Percentiles rank a stretch among this genome's conserved stretches.
Conservation (phyloP, 2,888 invertebrate genomes). For the Nasonia oneida region DNA sequence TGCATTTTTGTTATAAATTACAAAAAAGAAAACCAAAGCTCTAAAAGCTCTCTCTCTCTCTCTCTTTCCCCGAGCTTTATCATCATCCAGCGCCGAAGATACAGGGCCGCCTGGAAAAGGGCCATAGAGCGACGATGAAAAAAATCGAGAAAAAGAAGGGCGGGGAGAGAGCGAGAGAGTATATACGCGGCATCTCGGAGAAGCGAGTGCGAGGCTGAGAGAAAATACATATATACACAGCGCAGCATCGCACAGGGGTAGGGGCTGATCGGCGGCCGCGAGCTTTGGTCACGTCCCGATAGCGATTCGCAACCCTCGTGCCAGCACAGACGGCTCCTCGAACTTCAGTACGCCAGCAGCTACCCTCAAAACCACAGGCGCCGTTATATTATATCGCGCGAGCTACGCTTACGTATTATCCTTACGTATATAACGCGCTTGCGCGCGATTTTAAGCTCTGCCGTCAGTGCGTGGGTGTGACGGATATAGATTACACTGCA, state of each 20-base stretch:
- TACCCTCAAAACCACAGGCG: slow-evolving; percentile 58
- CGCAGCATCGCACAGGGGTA: slow-evolving; percentile 4
- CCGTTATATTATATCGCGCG: background rate
- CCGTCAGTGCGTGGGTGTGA: too few species aligned
- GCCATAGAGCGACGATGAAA: background rate
- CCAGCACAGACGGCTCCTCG: slow-evolving; percentile 54
- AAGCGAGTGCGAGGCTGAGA: background rate
- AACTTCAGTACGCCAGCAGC: slow-evolving; percentile 51
- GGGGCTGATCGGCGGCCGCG: slow-evolving; percentile 65
- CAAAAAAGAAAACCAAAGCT: too few species aligned
- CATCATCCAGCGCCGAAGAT: background rate
- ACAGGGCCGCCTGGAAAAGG: background rate
- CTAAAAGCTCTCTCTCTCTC: too few species aligned
- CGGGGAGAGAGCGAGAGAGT: too few species aligned
- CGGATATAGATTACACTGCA: too few species aligned
- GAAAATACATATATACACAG: too few species aligned
- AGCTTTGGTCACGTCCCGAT: slow-evolving; percentile 65
- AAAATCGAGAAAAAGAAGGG: background rate
- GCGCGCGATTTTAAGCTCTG: too few species aligned
- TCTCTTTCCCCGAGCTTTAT: too few species aligned
- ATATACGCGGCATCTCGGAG: background rate
- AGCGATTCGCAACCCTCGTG: slow-evolving; percentile 58
- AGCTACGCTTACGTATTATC: too few species aligned
- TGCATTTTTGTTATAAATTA: too few species aligned
- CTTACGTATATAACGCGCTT: too few species aligned